These are phyloP conservation scores for Actinemys pallida DNA, from an alignment of 2,113 vertebrate species.

Conservation along the genomic window DNA sequence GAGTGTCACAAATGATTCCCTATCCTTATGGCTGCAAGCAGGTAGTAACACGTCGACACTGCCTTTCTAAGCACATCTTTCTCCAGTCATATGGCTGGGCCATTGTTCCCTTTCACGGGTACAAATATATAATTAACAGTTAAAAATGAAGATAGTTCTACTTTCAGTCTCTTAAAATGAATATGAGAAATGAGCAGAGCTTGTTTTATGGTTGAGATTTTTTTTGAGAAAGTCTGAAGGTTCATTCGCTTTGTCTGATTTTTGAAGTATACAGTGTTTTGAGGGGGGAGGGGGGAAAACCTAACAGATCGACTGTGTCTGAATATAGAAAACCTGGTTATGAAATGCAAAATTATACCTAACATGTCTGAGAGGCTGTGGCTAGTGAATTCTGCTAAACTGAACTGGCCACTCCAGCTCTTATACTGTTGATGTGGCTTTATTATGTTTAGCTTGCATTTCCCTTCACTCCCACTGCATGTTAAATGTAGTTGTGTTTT, in stretches of 20 bases:
- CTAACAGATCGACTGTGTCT: not conserved
- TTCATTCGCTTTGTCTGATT: not conserved
- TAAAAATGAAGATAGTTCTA: not conserved
- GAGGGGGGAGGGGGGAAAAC: not conserved
- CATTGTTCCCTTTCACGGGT: not conserved
- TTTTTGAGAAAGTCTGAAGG: not conserved
- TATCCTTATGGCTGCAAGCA: slow-evolving; percentile 77
- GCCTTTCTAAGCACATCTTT: slow-evolving; percentile 51
- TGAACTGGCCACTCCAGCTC: not conserved
- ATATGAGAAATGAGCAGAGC: not conserved
- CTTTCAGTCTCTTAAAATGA: not conserved
- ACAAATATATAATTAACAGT: not conserved
- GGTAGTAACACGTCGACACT: slow-evolving; percentile 59
- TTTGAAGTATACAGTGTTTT: not conserved
- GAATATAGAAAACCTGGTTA: not conserved
- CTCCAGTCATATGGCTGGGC: slow-evolving; percentile 12
- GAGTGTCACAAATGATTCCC: slow-evolving; percentile 87
- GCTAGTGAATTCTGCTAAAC: not conserved
- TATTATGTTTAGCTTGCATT: not conserved
- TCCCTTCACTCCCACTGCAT: not conserved
- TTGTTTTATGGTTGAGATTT: not conserved
- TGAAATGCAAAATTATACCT: not conserved
- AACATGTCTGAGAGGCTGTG: not conserved
- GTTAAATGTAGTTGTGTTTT: not conserved
- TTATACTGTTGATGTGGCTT: not conserved